Evolutionary conservation across 64 coral and sea anemone species (phyloP).

Genomic region (Porites australiensis): DNA sequence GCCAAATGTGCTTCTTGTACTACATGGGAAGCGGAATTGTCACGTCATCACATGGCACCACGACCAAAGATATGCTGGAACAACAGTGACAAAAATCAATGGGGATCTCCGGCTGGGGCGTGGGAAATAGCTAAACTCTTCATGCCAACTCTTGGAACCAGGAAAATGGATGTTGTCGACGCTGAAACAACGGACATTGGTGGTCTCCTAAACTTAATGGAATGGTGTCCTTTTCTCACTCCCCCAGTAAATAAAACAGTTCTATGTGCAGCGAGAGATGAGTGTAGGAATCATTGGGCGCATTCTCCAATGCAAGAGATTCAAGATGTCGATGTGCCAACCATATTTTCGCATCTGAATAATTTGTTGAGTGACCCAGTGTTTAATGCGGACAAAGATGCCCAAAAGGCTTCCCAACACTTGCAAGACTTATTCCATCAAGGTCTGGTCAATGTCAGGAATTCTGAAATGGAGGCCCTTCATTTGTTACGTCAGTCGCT

Average conservation of each 20-base stretch:
- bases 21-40: conserved; percentile 1
- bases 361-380: conserved; percentile 44
- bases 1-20: not conserved
- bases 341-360: conserved; percentile 6
- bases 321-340: conserved; percentile 19
- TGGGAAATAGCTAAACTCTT: conserved; percentile 82
- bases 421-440: not conserved
- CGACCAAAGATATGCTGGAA: conserved; percentile 29
- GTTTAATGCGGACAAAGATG: not conserved
- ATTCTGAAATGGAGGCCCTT: conserved; percentile 5
- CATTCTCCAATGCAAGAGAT: conserved; percentile 52
- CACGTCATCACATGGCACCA: not conserved
- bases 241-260: not conserved
- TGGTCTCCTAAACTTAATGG: conserved; percentile 54
- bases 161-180: conserved; percentile 30
- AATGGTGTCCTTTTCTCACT: conserved; percentile 51
- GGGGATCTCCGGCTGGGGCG: conserved; percentile 9
- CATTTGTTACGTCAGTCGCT: not conserved
- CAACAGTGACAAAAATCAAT: conserved; percentile 55
- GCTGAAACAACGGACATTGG: conserved; percentile 54
- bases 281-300: conserved; percentile 64
- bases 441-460: not conserved
- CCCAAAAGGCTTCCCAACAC: not conserved
- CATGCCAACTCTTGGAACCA: conserved; percentile 53
- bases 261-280: conserved; percentile 28